Evolutionary conservation across 2,888 invertebrate species (phyloP), one percentile per base, ranked within the genome.

Genomic region (Timandra comae): DNA sequence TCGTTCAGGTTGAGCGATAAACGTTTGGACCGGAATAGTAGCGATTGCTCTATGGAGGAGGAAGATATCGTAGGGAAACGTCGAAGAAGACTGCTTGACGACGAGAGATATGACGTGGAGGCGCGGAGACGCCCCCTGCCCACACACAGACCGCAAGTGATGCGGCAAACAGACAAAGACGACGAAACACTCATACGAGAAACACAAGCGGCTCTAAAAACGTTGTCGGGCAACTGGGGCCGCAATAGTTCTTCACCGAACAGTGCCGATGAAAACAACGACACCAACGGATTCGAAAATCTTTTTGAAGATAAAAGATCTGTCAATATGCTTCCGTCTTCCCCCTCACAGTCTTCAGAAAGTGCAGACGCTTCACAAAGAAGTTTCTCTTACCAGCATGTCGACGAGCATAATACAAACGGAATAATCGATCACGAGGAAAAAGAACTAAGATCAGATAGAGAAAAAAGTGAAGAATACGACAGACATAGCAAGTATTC

Each of bases 141-240:
- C 8, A 61, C 59, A 30, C 71, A 72, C 44, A 75, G 82, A 35
- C 79, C 82, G 1, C 82, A 80, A 27, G 54, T 84, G 49, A 35
- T 58, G 27, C 70, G 75, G 41, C 74, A 56, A 36, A 38, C 75
- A 23, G 67, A 72, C 24, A 91, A 91, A 52, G 93, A 94, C 53
- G 93, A 95, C 61, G 96, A 96, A 67, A 92, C 91, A 0, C 87
- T 95, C 33, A 94, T 96, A 43, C 87, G 94, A 30, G 96, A 96
- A 71, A 95, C 96, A 2, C 95, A 96, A 67, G 94, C 94, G 1
- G 95, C 95, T 0, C 73, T 96, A 16, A 93, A 94, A 68, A 93
- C 93, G 50, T 79, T 96, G n/a, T 94, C 95, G 0, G 94, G 94
- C 8, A 94, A 92, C 66, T 95, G 95, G 93, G 90, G 91, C 3